These are phyloP conservation scores for Venusia cambrica DNA, from an alignment of 2,888 invertebrate species.

Conservation along the genomic window DNA sequence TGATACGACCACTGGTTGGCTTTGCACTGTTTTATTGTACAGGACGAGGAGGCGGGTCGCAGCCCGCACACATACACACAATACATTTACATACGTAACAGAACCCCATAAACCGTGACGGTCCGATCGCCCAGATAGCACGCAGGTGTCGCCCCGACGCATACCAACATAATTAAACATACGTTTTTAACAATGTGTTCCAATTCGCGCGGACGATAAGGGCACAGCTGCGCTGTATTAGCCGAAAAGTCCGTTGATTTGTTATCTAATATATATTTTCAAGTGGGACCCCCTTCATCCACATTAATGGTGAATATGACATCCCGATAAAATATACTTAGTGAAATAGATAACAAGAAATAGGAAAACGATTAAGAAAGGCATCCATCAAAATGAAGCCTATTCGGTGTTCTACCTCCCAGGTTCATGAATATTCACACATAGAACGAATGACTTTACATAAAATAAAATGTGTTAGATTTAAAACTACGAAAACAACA, in stretches of 20 bases:
- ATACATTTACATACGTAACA: too few relatives aligned
- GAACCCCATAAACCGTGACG: slow-evolving; percentile 72
- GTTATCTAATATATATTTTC: slow-evolving; percentile 44
- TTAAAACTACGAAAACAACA: slow-evolving; percentile 46
- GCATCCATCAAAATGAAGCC: slow-evolving; percentile 27
- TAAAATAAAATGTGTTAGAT: slow-evolving; percentile 32
- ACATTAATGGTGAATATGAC: slow-evolving; percentile 35
- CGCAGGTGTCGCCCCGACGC: slow-evolving; percentile 76
- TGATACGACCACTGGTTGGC: too few relatives aligned
- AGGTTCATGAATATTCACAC: slow-evolving; percentile 29
- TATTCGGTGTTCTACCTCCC: slow-evolving; percentile 27
- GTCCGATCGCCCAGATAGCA: slow-evolving; percentile 63
- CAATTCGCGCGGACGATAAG: slow-evolving; percentile 63
- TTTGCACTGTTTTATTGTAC: too few relatives aligned
- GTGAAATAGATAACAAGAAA: slow-evolving; percentile 24
- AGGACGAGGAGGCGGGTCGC: too few relatives aligned
- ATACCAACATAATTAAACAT: slow-evolving; percentile 71
- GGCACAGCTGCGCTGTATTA: slow-evolving; percentile 64
- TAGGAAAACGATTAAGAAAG: slow-evolving; percentile 23
- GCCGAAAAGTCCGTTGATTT: slow-evolving; percentile 49
- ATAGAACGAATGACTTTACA: slow-evolving; percentile 26
- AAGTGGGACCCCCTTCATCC: slow-evolving; percentile 43
- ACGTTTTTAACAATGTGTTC: slow-evolving; percentile 61
- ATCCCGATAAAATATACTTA: slow-evolving; percentile 39
- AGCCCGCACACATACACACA: too few relatives aligned